Percentiles rank a stretch among this genome's conserved stretches.
Evolutionary conservation across 2,888 invertebrate species (phyloP).

Genomic region (Vanessa cardui): DNA sequence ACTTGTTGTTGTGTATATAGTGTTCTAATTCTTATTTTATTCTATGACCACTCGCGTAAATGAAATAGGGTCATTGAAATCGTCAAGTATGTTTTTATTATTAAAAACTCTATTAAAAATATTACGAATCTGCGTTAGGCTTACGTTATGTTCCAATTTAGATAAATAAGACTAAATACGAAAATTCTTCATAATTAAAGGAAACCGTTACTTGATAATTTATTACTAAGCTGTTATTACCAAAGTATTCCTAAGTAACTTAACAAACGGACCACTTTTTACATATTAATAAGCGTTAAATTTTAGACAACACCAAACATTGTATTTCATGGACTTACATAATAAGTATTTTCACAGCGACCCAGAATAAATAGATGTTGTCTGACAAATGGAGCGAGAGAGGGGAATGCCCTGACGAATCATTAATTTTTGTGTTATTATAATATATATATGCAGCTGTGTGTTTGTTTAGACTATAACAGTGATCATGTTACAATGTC

Average conservation of each 20-base stretch:
- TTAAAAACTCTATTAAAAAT: no score
- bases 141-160: no score
- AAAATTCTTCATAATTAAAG: no score
- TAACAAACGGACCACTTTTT: constrained; percentile 19
- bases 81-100: no score
- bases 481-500: constrained; percentile 50
- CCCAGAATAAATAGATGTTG: constrained; percentile 28
- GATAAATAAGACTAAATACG: no score
- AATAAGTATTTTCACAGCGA: constrained; percentile 33
- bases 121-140: no score
- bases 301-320: constrained; percentile 18
- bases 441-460: constrained; percentile 28
- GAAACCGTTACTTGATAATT: no score
- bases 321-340: constrained; percentile 32
- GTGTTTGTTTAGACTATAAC: constrained; percentile 13
- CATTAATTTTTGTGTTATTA: constrained; percentile 46
- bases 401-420: constrained; percentile 66
- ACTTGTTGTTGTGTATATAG: no score
- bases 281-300: constrained; percentile 16
- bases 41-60: no score
- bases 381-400: constrained; percentile 28
- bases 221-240: not conserved
- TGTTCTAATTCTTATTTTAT: no score
- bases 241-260: not conserved
- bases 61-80: no score